These are phyloP conservation scores for Hirundichthys speculiger DNA, from an alignment of 2,113 vertebrate species.

Conservation along the genomic window DNA sequence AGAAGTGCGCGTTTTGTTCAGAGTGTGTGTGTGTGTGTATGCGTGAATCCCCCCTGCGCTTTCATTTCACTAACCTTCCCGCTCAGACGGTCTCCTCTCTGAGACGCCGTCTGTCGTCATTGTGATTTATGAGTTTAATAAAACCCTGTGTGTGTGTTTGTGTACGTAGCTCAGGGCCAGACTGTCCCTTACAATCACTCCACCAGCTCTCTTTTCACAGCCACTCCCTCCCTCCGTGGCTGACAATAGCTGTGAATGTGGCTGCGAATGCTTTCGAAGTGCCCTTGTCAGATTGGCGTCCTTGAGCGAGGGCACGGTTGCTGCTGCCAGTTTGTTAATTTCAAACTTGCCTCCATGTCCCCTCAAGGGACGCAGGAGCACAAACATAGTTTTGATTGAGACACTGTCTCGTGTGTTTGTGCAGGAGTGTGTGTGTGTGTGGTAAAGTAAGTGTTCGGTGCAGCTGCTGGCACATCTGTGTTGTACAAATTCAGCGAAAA, in stretches of 20 bases:
- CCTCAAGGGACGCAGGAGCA: constrained; percentile 61
- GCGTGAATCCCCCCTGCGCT: constrained; percentile 11
- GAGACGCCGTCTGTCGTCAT: constrained; percentile 71
- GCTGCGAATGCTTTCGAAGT: constrained; percentile 66
- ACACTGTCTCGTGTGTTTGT: constrained; percentile 40
- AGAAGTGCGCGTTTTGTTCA: constrained; percentile 36
- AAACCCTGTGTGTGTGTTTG: constrained; percentile 61
- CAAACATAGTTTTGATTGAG: constrained; percentile 65
- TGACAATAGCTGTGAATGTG: constrained; percentile 76
- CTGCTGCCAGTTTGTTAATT: constrained; percentile 74
- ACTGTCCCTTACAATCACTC: constrained; percentile 77
- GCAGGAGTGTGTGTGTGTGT: constrained; percentile 17
- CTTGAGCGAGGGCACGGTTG: constrained; percentile 70
- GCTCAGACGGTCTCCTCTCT: constrained; percentile 73
- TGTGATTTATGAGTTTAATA: constrained; percentile 81
- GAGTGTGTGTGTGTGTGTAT: constrained; percentile 24
- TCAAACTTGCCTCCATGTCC: constrained; percentile 67
- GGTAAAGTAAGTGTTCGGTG: not conserved
- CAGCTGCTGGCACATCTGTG: constrained; percentile 37
- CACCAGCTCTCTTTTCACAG: constrained; percentile 69
- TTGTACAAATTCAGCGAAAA: constrained; percentile 53
- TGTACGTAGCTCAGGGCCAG: constrained; percentile 70
- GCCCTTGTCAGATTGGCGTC: constrained; percentile 74
- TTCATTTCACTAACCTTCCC: constrained; percentile 75
- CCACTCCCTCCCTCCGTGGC: constrained; percentile 59